Conservation (phyloP, 2,888 invertebrate genomes). For the Noctua pronuba region DNA sequence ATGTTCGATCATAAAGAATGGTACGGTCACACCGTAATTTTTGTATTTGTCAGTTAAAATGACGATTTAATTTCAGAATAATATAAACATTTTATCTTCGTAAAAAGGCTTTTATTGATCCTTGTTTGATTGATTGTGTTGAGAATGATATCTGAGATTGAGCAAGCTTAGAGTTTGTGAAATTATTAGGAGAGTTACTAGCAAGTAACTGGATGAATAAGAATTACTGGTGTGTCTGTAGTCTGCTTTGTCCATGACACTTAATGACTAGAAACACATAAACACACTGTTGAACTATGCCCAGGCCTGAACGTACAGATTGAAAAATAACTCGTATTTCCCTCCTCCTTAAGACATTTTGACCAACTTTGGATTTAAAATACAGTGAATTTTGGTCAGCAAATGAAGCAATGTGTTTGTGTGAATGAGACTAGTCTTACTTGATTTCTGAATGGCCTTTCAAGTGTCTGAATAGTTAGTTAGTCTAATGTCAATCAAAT, state of each 20-base stretch:
- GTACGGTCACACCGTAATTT: constrained; percentile 48
- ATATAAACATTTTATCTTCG: constrained; percentile 51
- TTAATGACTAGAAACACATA: constrained; percentile 12
- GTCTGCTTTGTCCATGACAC: constrained; percentile 21
- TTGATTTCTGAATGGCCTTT: constrained; percentile 15
- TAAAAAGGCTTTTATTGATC: constrained; percentile 52
- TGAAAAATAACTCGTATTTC: constrained; percentile 17
- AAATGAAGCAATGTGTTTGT: constrained; percentile 43
- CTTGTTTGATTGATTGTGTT: constrained; percentile 22
- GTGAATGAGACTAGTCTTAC: constrained; percentile 8
- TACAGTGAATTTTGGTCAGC: constrained; percentile 17
- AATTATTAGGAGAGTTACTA: neutral
- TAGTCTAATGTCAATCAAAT: constrained; percentile 12
- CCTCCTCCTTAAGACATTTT: constrained; percentile 51
- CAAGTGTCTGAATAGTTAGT: neutral
- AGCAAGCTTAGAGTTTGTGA: constrained; percentile 36
- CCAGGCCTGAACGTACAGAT: neutral
- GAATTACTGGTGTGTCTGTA: constrained; percentile 39
- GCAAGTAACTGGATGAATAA: constrained; percentile 20
- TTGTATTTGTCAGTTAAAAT: constrained; percentile 39
- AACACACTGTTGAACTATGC: constrained; percentile 10
- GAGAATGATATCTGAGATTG: constrained; percentile 3
- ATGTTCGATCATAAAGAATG: constrained; percentile 35
- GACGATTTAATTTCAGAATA: constrained; percentile 52
- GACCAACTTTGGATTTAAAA: constrained; percentile 46